Conservation (phyloP, 2,888 invertebrate species). For the Caenorhabditis parvicauda region DNA sequence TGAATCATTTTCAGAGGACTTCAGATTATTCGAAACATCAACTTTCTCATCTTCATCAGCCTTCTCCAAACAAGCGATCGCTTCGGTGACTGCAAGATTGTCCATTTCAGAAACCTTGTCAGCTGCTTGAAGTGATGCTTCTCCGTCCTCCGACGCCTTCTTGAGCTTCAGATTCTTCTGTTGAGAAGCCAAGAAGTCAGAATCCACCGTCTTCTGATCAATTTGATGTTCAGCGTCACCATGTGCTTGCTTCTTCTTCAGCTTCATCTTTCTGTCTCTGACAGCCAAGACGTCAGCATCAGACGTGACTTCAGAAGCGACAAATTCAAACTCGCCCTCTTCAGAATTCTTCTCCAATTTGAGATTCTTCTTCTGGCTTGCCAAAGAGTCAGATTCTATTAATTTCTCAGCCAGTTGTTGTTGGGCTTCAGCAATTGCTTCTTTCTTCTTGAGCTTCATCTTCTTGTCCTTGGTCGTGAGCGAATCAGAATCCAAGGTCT, state of each 20-base stretch:
- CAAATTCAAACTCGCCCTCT: constrained; percentile 5
- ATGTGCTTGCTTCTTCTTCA: constrained; percentile 5
- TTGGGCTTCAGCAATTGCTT: not conserved
- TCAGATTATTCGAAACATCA: not conserved
- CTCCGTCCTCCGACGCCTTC: constrained; percentile 4
- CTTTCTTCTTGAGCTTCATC: not conserved
- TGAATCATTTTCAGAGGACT: not conserved
- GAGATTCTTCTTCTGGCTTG: constrained; percentile 11
- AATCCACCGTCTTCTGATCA: constrained; percentile 17
- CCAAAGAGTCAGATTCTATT: not conserved
- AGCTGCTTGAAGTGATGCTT: constrained; percentile 3
- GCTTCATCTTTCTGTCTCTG: not conserved
- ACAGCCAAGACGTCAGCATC: constrained; percentile 1
- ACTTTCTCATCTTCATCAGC: constrained; percentile 2
- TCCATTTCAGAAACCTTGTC: constrained; percentile 1
- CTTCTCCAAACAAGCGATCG: constrained; percentile 3
- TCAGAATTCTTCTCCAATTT: not conserved
- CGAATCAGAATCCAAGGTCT: too few relatives aligned
- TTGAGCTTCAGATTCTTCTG: constrained; percentile 8
- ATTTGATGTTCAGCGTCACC: not conserved
- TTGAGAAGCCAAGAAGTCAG: constrained; percentile 4
- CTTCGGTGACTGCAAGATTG: constrained; percentile 6
- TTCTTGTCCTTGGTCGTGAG: too few relatives aligned
- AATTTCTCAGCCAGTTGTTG: not conserved
- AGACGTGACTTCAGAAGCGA: not conserved